Evolutionary conservation across 2,888 invertebrate species (phyloP).

Genomic region (Scrobipalpa atriplicella): DNA sequence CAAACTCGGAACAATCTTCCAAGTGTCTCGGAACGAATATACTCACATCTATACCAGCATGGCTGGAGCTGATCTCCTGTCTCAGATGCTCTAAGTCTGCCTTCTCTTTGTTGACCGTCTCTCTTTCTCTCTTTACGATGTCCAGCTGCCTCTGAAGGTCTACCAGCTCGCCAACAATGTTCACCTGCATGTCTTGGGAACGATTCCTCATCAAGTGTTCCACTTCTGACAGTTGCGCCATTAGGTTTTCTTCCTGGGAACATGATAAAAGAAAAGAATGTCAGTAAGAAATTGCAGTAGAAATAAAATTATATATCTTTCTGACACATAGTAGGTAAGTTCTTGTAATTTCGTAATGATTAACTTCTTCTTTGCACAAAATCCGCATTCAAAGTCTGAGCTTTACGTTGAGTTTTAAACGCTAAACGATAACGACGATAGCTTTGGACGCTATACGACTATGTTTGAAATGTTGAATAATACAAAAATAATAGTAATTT

Average conservation of each 20-base stretch:
- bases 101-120: slow-evolving; percentile 58
- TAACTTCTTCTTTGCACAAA: too few relatives aligned
- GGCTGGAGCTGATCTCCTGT: not conserved
- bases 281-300: not conserved
- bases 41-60: not conserved
- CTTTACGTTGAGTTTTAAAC: too few relatives aligned
- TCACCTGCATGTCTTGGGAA: slow-evolving; percentile 65
- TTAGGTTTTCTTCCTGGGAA: slow-evolving; percentile 62
- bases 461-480: too few relatives aligned
- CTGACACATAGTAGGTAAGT: not conserved
- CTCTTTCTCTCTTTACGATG: slow-evolving; percentile 61
- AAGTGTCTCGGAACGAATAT: too few relatives aligned
- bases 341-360: too few relatives aligned
- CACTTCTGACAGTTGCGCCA: slow-evolving; percentile 59
- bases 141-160: slow-evolving; percentile 58
- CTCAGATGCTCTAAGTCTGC: slow-evolving; percentile 47
- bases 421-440: too few relatives aligned
- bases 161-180: slow-evolving; percentile 62
- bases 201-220: slow-evolving; percentile 55
- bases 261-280: not conserved
- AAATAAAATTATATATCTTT: not conserved
- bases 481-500: too few relatives aligned
- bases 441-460: too few relatives aligned
- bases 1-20: not conserved
- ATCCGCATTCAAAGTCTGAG: too few relatives aligned